Evolutionary conservation across 2,113 vertebrate genomes (phyloP).

Genomic region (Megalops atlanticus): DNA sequence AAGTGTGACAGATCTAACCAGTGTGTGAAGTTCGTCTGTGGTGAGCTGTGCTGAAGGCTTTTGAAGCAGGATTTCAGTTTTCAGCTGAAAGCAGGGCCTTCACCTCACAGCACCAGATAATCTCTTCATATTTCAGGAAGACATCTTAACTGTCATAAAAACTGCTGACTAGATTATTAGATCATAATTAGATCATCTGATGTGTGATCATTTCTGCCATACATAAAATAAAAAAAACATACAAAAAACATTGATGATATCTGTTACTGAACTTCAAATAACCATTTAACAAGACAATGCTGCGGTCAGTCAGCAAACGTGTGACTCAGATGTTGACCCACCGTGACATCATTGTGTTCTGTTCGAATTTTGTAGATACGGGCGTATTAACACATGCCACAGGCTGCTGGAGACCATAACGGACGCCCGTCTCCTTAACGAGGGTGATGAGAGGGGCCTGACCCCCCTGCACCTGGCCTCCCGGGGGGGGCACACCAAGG

Average conservation of each 20-base stretch:
- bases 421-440: constrained; percentile 80
- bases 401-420: constrained; percentile 75
- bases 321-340: neutral
- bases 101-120: too few relatives aligned
- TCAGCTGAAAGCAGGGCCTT: too few relatives aligned
- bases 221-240: too few relatives aligned
- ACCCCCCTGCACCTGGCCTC: constrained; percentile 84
- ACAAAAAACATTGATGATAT: too few relatives aligned
- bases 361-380: constrained; percentile 65
- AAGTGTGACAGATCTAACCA: neutral
- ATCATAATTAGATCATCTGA: too few relatives aligned
- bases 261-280: too few relatives aligned
- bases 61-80: too few relatives aligned
- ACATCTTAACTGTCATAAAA: too few relatives aligned
- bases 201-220: too few relatives aligned
- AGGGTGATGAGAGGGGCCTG: constrained; percentile 84
- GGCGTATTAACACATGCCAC: constrained; percentile 82
- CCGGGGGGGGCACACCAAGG: constrained; percentile 82
- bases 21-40: neutral
- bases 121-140: too few relatives aligned
- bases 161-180: too few relatives aligned
- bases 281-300: too few relatives aligned
- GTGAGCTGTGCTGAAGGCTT: neutral
- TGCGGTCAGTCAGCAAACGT: neutral
- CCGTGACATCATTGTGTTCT: neutral